These are phyloP conservation scores for Takifugu ocellatus DNA, from an alignment of 2,797 vertebrate genomes.

Conservation along the genomic window DNA sequence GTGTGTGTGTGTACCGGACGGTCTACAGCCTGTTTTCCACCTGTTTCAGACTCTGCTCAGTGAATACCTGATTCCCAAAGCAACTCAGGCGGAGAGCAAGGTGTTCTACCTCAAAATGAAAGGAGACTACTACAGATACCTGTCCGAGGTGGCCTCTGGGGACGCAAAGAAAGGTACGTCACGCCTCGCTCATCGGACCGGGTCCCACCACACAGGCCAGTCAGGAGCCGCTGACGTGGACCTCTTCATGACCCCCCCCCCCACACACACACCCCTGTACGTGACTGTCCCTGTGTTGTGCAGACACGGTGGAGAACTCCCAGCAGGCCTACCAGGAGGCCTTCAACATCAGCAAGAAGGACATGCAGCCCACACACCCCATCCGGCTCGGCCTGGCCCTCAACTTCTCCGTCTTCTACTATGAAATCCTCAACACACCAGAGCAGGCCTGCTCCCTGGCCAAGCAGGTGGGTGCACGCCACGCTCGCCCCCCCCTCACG, in stretches of 20 bases:
- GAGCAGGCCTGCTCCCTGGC: constrained; percentile 95
- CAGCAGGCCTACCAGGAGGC: constrained; percentile 94
- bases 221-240: no score
- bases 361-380: constrained; percentile 98
- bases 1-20: neutral
- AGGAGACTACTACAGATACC: constrained; percentile 99
- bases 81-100: constrained; percentile 91
- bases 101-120: constrained; percentile 99
- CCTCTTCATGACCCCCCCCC: no score
- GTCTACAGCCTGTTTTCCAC: neutral
- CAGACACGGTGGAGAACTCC: constrained; percentile 91
- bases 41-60: constrained; percentile 85
- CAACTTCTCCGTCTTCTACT: constrained; percentile 99
- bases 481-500: neutral
- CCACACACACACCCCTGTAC: no score
- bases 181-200: no score
- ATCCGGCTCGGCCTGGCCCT: constrained; percentile 97
- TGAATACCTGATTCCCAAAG: constrained; percentile 90
- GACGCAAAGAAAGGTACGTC: constrained; percentile 89
- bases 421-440: constrained; percentile 98
- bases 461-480: constrained; percentile 81
- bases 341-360: constrained; percentile 97
- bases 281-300: neutral
- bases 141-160: constrained; percentile 95
- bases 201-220: no score